Conservation (phyloP, 2,797 vertebrate species). For the Yasuhikotakia modesta region DNA sequence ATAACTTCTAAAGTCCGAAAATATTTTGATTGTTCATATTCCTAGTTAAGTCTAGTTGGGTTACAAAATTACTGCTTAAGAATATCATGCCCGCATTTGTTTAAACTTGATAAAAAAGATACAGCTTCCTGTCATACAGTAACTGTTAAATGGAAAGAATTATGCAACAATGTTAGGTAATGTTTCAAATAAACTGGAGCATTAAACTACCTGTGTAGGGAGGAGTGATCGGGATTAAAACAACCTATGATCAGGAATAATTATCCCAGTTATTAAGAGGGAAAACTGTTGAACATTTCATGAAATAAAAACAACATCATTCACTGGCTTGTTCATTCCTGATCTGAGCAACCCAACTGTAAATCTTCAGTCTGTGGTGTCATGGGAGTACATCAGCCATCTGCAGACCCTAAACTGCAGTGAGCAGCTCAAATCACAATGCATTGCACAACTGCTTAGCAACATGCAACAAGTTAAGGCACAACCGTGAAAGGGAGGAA, state of each 20-base stretch:
- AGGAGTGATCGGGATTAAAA: no score
- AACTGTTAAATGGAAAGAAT: background rate
- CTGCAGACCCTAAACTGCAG: slow-evolving; percentile 5
- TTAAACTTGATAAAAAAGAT: no score
- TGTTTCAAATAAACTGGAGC: slow-evolving; percentile 1
- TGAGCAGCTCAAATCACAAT: background rate
- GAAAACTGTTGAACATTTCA: background rate
- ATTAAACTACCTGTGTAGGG: background rate
- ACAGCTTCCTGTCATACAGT: no score
- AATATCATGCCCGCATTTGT: no score
- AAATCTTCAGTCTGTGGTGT: slow-evolving; percentile 11
- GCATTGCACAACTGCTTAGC: slow-evolving; percentile 26
- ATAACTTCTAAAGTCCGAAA: no score
- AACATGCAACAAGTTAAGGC: slow-evolving; percentile 40
- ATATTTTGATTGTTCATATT: no score
- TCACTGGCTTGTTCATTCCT: slow-evolving; percentile 18
- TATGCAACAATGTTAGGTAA: slow-evolving; percentile 9
- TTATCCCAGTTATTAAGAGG: background rate
- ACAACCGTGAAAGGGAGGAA: slow-evolving; percentile 1
- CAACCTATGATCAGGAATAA: background rate
- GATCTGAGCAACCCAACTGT: slow-evolving; percentile 3
- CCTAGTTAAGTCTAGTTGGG: no score
- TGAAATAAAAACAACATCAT: background rate
- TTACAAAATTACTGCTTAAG: no score
- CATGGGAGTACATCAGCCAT: background rate